Conservation (phyloP, 2,888 invertebrate species). For the Calameuta idolon region DNA sequence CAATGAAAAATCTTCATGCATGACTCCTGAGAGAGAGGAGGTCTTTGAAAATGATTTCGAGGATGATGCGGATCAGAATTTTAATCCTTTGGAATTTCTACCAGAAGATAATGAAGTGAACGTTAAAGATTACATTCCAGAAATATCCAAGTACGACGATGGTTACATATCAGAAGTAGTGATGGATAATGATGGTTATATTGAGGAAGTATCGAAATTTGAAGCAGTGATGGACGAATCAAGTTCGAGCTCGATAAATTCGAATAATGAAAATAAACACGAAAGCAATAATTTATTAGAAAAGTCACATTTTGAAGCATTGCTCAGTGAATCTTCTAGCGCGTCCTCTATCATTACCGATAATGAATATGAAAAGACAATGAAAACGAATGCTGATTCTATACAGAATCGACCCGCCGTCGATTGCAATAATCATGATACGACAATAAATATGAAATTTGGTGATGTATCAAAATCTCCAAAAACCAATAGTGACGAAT, state of each 20-base stretch:
- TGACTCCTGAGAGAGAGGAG: no score
- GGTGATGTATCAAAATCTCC: neutral
- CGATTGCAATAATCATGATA: neutral
- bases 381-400: neutral
- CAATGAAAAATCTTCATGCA: neutral
- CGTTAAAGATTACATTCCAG: no score
- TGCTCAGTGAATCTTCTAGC: slow-evolving; percentile 17
- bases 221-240: no score
- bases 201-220: no score
- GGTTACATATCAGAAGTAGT: no score
- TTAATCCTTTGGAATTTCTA: no score
- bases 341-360: neutral
- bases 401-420: neutral
- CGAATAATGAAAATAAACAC: slow-evolving; percentile 16
- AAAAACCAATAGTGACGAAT: neutral
- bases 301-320: slow-evolving; percentile 34
- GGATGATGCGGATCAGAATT: no score
- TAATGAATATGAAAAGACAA: neutral
- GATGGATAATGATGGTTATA: no score
- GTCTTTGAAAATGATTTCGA: no score
- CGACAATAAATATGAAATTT: neutral
- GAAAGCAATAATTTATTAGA: slow-evolving; percentile 2
- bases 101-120: no score
- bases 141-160: no score
- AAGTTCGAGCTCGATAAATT: neutral